Conservation (phyloP, 2,797 vertebrate genomes). For the Megalops cyprinoides region DNA sequence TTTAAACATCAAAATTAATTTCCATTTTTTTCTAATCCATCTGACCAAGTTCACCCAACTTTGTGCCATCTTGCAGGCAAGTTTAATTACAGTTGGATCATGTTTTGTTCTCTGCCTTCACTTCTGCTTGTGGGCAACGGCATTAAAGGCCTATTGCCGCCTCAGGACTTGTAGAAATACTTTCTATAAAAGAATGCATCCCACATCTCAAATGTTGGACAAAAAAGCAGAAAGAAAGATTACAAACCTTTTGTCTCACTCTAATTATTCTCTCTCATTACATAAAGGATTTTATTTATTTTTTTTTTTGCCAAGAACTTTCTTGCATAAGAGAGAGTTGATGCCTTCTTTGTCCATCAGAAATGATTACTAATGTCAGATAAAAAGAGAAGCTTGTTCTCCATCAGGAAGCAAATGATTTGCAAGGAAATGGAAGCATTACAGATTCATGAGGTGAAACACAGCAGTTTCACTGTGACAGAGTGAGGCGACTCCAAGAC, state of each 20-base stretch:
- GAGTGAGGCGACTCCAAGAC: too few relatives aligned
- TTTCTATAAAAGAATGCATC: slow-evolving; percentile 13
- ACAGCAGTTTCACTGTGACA: slow-evolving; percentile 31
- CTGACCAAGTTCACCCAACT: not conserved
- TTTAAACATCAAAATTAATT: not conserved
- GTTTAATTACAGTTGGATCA: slow-evolving; percentile 32
- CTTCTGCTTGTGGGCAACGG: not conserved
- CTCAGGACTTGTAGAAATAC: not conserved
- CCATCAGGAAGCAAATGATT: slow-evolving; percentile 25
- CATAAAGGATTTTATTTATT: slow-evolving; percentile 51
- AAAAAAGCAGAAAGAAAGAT: slow-evolving; percentile 43
- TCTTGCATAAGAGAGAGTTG: slow-evolving; percentile 45
- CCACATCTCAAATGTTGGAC: slow-evolving; percentile 34
- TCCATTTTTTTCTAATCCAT: not conserved
- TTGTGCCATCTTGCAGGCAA: not conserved
- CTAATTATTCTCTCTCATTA: slow-evolving; percentile 53
- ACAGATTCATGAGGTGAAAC: slow-evolving; percentile 36
- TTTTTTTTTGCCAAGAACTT: slow-evolving; percentile 22
- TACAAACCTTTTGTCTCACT: slow-evolving; percentile 52
- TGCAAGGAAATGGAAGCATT: slow-evolving; percentile 36
- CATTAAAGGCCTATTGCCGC: not conserved
- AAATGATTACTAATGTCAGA: slow-evolving; percentile 39
- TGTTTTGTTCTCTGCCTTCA: not conserved
- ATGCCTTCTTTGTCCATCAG: slow-evolving; percentile 41
- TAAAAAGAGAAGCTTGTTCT: slow-evolving; percentile 36